phyloP scores from a whole-genome alignment of 2,797 vertebrate species.

The Selene dorsalis region DNA sequence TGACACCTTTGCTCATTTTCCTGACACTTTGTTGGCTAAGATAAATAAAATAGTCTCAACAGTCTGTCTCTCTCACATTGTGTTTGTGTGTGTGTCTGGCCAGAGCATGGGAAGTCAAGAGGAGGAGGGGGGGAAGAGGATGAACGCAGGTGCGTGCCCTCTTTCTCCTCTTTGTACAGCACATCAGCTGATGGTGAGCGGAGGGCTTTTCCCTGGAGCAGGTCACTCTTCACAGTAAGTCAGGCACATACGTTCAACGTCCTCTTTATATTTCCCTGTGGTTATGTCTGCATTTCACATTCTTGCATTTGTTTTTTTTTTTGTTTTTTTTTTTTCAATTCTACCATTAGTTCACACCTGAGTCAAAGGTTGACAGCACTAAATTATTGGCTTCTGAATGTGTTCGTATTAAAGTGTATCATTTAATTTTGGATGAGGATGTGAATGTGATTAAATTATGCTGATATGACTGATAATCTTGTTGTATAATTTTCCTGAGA shows the following conservation, averaged over 20 bases:
- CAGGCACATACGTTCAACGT: conserved; percentile 35
- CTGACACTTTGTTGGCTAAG: background rate
- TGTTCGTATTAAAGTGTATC: no score
- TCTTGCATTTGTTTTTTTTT: background rate
- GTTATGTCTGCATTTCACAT: conserved; percentile 25
- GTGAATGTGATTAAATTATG: background rate
- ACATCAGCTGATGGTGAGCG: conserved; percentile 54
- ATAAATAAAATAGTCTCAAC: background rate
- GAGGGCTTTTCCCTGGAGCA: conserved; percentile 50
- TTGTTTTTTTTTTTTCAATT: background rate
- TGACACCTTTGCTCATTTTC: conserved; percentile 17
- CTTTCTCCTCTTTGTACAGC: conserved; percentile 45
- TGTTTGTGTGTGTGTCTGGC: background rate
- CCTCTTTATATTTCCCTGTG: conserved; percentile 38
- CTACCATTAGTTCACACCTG: conserved; percentile 11
- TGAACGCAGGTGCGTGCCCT: conserved; percentile 64
- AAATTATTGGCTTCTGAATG: background rate
- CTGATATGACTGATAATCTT: background rate
- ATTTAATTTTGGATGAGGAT: background rate
- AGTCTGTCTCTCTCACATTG: background rate
- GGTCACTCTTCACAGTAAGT: conserved; percentile 64
- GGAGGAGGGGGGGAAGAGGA: conserved; percentile 34
- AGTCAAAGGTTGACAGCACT: conserved; percentile 6
- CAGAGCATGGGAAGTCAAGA: conserved; percentile 23
- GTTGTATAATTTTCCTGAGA: background rate